Evolutionary conservation across 2,113 vertebrate genomes (phyloP).

Genomic region (Antechinus flavipes): DNA sequence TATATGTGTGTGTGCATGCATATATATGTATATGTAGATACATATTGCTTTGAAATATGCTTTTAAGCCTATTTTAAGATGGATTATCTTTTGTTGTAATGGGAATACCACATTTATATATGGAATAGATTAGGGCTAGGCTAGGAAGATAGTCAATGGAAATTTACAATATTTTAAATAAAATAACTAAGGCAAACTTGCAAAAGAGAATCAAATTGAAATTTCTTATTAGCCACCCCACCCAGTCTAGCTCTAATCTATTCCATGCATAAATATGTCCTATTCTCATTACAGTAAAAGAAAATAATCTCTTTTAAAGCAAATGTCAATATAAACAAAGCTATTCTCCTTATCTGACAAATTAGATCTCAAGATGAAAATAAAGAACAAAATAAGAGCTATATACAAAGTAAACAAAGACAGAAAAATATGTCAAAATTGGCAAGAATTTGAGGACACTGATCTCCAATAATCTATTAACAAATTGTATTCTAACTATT

Average conservation of each 20-base stretch:
- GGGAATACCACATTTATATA: background rate
- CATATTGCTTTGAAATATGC: background rate
- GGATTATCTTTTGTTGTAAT: background rate
- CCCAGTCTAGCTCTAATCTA: background rate
- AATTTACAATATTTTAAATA: background rate
- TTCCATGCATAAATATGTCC: background rate
- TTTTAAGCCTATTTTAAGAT: background rate
- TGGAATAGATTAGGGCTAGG: background rate
- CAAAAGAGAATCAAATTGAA: background rate
- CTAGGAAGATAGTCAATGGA: background rate
- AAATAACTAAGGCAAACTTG: background rate
- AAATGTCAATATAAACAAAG: background rate
- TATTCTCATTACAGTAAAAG: background rate
- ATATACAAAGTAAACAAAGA: background rate
- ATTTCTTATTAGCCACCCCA: background rate
- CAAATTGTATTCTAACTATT: background rate
- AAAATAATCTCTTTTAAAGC: background rate
- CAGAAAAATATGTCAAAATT: background rate
- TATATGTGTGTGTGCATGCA: no score
- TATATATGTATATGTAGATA: no score
- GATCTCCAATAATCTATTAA: background rate
- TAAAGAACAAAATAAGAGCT: background rate
- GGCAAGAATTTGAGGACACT: background rate
- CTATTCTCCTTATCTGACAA: background rate
- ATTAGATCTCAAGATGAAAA: conserved; percentile 20